Evolutionary conservation across 2,888 invertebrate species (phyloP), one percentile per base, ranked within the genome.

Genomic region (Drosophila incognita): DNA sequence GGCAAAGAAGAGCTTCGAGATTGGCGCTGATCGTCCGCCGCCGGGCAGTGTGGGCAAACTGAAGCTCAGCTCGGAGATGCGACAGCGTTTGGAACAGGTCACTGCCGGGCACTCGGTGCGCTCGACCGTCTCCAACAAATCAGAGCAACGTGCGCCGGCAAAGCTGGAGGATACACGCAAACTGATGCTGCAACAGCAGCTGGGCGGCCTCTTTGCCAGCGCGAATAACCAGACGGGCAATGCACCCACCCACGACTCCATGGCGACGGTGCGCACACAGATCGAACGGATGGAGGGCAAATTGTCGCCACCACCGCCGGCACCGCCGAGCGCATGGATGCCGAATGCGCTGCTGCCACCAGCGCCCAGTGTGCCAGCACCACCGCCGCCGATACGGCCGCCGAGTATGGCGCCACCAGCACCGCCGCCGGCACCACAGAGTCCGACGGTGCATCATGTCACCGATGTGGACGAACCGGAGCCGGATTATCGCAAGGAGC

Each of bases 31-130:
- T 68, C 94, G 97, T 48, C 97, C 97, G 0, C 96, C 96, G 0
- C 97, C 97, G 0, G 97, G 97, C 3, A 97, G 97, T 90, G 97
- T 98, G 6, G 98, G 98, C 0, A 98, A 98, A 92, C 93, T 98
- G 1, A 97, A 98, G 87, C 95, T 98, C 11, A 98, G 97, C 90
- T 97, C 97, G 0, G 98, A 98, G 93, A 98, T 98, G 98, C 95
- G 97, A 18, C 97, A 97, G 89, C 95, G 98, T 76, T 92, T 98
- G 70, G 98, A 98, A 92, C 95, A 96, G 91, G 97, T 98, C 0
- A 98, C 98, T 0, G 97, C 97, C 0, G 97, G 97, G 83, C 97
- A 98, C 92, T 97, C 97, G 4, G 96, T 98, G 0, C 94, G 97
- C 29, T 96, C 95, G 0, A 96, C 96, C 15, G 95, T 96, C 8